These are phyloP conservation scores for Rhadina sibilatrix DNA, from an alignment of 2,113 vertebrate genomes.

Conservation along the genomic window DNA sequence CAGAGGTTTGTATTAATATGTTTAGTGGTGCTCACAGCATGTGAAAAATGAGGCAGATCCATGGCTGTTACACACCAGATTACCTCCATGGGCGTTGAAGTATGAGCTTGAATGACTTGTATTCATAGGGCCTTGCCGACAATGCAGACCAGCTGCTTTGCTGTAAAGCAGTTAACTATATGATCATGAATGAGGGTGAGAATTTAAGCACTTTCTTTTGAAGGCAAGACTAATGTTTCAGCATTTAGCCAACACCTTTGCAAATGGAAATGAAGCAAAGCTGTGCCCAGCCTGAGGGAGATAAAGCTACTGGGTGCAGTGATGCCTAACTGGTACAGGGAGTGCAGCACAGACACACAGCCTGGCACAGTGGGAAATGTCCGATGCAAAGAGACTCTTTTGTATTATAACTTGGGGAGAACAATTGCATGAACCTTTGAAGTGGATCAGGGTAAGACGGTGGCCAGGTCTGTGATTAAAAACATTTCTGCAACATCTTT, in stretches of 20 bases:
- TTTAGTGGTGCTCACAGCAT: background rate
- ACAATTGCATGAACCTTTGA: background rate
- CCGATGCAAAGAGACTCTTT: fast-evolving
- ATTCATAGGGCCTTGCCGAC: background rate
- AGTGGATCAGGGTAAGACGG: background rate
- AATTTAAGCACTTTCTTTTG: background rate
- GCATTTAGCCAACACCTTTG: background rate
- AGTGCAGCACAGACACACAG: background rate
- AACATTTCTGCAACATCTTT: background rate
- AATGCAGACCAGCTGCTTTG: background rate
- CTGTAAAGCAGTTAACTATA: background rate
- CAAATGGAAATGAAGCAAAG: background rate
- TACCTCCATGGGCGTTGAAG: background rate
- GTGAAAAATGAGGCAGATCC: background rate
- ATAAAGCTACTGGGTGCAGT: background rate
- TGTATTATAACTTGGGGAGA: background rate
- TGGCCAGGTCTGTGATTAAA: background rate
- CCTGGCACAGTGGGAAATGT: background rate
- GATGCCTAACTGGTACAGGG: background rate
- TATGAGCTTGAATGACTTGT: background rate
- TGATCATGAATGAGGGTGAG: background rate
- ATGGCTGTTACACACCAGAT: background rate
- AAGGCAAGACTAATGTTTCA: background rate
- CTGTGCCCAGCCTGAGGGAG: background rate
- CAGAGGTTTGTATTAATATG: background rate